Conservation (phyloP, 2,797 vertebrate genomes). For the Peromyscus eremicus region DNA sequence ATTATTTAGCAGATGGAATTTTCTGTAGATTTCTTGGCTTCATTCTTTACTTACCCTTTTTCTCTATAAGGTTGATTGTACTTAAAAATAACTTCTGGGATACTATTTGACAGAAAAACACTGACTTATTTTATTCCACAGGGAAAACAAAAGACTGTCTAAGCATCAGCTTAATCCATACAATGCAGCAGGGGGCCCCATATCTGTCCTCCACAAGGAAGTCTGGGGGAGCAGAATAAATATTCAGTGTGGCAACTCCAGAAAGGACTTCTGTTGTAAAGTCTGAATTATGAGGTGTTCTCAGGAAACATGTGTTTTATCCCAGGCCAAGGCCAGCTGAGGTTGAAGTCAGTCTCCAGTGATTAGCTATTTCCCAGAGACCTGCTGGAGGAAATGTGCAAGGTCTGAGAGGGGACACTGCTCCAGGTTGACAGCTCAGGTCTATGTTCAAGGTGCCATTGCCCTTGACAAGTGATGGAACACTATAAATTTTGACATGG, state of each 20-base stretch:
- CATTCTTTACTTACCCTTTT: constrained; percentile 28
- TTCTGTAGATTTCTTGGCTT: constrained; percentile 69
- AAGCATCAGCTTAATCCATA: constrained; percentile 68
- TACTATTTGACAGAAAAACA: constrained; percentile 54
- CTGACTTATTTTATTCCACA: constrained; percentile 52
- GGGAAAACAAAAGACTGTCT: constrained; percentile 70
- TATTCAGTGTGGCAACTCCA: constrained; percentile 72
- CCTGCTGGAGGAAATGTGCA: constrained; percentile 65
- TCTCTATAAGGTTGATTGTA: constrained; percentile 60
- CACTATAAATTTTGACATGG: constrained; percentile 64
- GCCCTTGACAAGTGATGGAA: constrained; percentile 77
- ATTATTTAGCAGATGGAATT: constrained; percentile 76
- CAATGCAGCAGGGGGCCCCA: not conserved
- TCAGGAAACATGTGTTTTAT: constrained; percentile 79
- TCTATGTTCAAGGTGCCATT: constrained; percentile 76
- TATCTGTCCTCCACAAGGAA: constrained; percentile 46
- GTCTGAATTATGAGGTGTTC: constrained; percentile 83
- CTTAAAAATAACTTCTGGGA: constrained; percentile 69
- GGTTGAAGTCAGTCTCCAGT: constrained; percentile 71
- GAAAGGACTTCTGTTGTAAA: constrained; percentile 67
- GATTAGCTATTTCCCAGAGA: constrained; percentile 76
- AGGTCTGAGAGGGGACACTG: constrained; percentile 30
- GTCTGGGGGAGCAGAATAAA: constrained; percentile 68
- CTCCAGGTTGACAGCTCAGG: constrained; percentile 64
- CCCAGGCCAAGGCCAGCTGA: constrained; percentile 71